Evolutionary conservation across 2,797 vertebrate species (phyloP).

Genomic region (Coracias cyanogaster): DNA sequence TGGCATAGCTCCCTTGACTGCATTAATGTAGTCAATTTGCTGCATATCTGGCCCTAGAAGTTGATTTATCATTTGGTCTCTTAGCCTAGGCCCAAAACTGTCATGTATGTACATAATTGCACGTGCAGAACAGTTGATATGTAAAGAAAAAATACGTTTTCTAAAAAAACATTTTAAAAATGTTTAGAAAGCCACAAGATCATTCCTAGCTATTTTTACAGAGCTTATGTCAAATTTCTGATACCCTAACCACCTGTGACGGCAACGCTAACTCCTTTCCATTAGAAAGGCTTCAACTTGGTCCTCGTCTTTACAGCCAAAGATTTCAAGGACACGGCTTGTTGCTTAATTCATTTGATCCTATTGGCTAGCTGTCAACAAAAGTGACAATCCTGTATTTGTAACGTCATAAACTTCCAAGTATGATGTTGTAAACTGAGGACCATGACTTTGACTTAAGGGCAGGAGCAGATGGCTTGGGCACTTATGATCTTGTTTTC

Average conservation of each 20-base stretch:
- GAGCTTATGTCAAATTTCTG: neutral
- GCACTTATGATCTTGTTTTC: constrained; percentile 33
- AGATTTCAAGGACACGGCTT: constrained; percentile 58
- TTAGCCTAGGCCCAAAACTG: neutral
- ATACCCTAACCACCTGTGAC: neutral
- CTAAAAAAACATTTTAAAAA: neutral
- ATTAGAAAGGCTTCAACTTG: neutral
- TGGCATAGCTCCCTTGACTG: neutral
- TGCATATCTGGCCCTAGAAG: neutral
- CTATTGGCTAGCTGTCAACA: constrained; percentile 62
- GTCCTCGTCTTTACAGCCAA: neutral
- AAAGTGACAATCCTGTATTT: constrained; percentile 59
- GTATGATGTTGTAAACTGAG: constrained; percentile 72
- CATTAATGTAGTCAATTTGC: neutral
- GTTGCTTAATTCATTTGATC: constrained; percentile 70
- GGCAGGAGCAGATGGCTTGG: constrained; percentile 55
- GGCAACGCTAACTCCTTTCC: neutral
- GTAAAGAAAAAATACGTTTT: neutral
- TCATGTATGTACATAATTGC: neutral
- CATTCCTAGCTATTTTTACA: neutral
- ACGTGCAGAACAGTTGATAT: neutral
- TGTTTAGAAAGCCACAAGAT: neutral
- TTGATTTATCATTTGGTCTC: neutral
- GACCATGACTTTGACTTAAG: constrained; percentile 71
- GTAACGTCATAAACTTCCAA: constrained; percentile 68